phyloP scores from a whole-genome alignment of 1,140 invertebrate species.

The Samia ricini region DNA sequence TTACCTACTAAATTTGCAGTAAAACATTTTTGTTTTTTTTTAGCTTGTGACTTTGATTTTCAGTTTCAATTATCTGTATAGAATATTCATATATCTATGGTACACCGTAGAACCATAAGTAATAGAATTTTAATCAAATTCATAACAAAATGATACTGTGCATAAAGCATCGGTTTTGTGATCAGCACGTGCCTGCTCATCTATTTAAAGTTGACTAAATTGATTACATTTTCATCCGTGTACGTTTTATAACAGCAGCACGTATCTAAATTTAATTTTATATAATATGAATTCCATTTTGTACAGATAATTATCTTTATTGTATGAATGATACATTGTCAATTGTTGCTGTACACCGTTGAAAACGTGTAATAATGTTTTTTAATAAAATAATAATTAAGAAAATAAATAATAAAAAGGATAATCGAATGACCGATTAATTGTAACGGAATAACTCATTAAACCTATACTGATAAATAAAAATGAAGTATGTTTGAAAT shows the following conservation, averaged over 20 bases:
- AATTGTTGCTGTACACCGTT: neutral
- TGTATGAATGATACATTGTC: neutral
- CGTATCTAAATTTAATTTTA: conserved; percentile 43
- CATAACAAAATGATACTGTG: conserved; percentile 61
- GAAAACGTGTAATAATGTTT: neutral
- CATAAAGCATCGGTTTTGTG: conserved; percentile 51
- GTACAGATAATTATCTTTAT: conserved; percentile 1
- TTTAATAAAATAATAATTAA: neutral
- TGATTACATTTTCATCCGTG: conserved; percentile 67
- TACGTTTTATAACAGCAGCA: conserved; percentile 31
- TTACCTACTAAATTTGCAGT: no score
- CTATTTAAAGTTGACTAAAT: conserved; percentile 61
- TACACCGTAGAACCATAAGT: conserved; percentile 27
- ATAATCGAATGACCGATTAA: neutral
- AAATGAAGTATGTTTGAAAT: no score
- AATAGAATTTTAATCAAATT: conserved; percentile 73
- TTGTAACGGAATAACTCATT: neutral
- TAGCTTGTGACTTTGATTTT: neutral
- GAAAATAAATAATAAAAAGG: neutral
- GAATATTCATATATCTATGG: conserved; percentile 39
- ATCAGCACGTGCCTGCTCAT: conserved; percentile 55
- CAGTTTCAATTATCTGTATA: neutral
- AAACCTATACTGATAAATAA: no score
- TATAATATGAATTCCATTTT: conserved; percentile 5
- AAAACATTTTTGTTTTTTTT: neutral